Percentiles rank a stretch among this genome's conserved stretches.
These are phyloP conservation scores for Lynx canadensis DNA, from an alignment of 2,113 vertebrate genomes.

Conservation along the genomic window DNA sequence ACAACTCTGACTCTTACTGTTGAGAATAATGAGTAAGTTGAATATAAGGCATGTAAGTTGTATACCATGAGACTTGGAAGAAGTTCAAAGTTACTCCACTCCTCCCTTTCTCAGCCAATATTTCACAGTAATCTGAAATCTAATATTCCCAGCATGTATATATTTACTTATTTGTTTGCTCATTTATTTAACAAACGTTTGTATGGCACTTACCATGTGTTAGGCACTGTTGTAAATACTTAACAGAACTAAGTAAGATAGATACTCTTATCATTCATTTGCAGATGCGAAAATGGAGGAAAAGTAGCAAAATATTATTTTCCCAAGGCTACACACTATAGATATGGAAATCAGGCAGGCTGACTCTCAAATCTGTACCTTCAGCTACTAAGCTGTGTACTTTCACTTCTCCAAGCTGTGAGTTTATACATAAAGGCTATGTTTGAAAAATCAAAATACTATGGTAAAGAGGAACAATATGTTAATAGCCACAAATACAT, in stretches of 20 bases:
- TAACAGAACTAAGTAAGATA: background rate
- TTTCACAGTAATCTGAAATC: background rate
- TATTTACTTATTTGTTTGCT: slow-evolving; percentile 5
- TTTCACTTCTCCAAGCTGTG: background rate
- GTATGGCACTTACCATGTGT: background rate
- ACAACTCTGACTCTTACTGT: background rate
- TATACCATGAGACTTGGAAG: background rate
- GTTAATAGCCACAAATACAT: background rate
- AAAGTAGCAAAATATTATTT: background rate
- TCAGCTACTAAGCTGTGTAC: background rate
- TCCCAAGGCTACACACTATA: background rate
- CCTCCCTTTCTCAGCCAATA: too few species aligned
- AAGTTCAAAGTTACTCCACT: background rate
- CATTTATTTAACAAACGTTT: background rate
- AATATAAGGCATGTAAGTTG: background rate
- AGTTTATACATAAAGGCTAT: background rate
- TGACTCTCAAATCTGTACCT: background rate
- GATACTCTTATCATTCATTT: background rate
- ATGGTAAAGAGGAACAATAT: background rate
- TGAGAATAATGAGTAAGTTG: background rate
- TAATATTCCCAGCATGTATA: background rate
- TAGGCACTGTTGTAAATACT: background rate
- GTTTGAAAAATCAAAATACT: background rate
- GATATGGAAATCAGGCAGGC: background rate
- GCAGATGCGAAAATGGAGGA: background rate